Evolutionary conservation across 2,888 invertebrate genomes (phyloP).

Genomic region (Drosophila picticornis): DNA sequence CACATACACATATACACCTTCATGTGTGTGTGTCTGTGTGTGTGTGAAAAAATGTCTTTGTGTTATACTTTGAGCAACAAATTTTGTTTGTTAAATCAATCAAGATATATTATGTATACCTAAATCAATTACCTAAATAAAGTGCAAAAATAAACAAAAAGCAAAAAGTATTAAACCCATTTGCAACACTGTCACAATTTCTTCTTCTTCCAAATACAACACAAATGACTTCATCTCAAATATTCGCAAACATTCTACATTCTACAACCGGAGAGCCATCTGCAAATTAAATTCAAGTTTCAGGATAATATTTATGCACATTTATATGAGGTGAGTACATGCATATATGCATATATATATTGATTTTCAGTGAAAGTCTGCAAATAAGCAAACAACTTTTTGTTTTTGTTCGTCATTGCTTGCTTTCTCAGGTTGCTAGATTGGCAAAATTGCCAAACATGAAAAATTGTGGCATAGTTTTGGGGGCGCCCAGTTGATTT

Average conservation of each 20-base stretch:
- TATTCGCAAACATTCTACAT: background rate
- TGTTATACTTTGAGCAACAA: slow-evolving; percentile 67
- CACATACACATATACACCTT: background rate
- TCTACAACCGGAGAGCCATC: background rate
- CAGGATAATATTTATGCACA: background rate
- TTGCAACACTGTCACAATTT: slow-evolving; percentile 10
- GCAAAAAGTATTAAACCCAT: slow-evolving; percentile 49
- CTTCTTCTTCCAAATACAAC: background rate
- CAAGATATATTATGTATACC: slow-evolving; percentile 66
- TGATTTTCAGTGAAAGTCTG: background rate
- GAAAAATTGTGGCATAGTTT: background rate
- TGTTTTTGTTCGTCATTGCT: background rate
- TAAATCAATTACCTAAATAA: slow-evolving; percentile 79
- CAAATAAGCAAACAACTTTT: background rate
- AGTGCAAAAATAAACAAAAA: slow-evolving; percentile 62
- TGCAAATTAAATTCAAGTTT: background rate
- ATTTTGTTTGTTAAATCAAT: slow-evolving; percentile 74
- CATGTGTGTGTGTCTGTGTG: slow-evolving; percentile 17
- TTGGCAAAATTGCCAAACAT: background rate
- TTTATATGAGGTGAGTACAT: background rate
- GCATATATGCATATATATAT: background rate
- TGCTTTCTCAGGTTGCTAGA: background rate
- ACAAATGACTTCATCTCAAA: background rate
- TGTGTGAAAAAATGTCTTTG: slow-evolving; percentile 43
- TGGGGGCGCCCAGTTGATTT: background rate